Evolutionary conservation across 1,140 invertebrate species (phyloP), one percentile per base, ranked within the genome.

Genomic region (Globodera rostochiensis): DNA sequence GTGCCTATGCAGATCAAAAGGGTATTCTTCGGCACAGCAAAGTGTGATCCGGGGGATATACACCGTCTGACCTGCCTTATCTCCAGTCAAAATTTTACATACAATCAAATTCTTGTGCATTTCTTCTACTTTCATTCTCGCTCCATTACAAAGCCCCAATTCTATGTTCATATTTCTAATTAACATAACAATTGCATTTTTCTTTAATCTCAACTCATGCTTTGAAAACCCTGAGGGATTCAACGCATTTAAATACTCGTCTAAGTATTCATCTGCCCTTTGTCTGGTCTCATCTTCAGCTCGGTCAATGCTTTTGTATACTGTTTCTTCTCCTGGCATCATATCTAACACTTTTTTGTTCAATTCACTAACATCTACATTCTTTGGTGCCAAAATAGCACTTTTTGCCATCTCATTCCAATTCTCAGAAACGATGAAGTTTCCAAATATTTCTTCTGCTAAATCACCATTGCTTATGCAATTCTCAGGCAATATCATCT

Each of bases 401-500:
- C 25, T 25, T 25, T 25, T 25, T 25, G 25, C 25, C 25, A 25
- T 25, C 25, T 25, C 25, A 25, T 25, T 25, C 25, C 25, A 25
- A 25, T 25, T 25, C 25, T 25, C 25, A 25, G 25, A 25, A 25
- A 25, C 25, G 1, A 25, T 25, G 25, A 25, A 25, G 25, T 25
- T 25, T 1, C 25, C 25, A 25, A 25, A 25, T 25, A 25, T 25
- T n/a, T 83, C 71, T 66, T 81, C 71, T 13, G 73, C 66, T 21
- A 83, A 53, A 8, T 64, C 47, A 19, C 69, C 57, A 53, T 78
- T 80, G 15, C 49, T 49, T 36, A 80, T 25, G 25, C 25, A 73
- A 67, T 82, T 75, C 53, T 75, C 7, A 25, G 84, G 83, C 36
- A 87, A 66, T 70, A 80, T 77, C 21, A 84, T 79, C 25, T 85